A percentile compares a stretch with the other conserved stretches of the same genome.
Evolutionary conservation across 2,113 vertebrate species (phyloP).

Genomic region (Rhabdornis inornatus): DNA sequence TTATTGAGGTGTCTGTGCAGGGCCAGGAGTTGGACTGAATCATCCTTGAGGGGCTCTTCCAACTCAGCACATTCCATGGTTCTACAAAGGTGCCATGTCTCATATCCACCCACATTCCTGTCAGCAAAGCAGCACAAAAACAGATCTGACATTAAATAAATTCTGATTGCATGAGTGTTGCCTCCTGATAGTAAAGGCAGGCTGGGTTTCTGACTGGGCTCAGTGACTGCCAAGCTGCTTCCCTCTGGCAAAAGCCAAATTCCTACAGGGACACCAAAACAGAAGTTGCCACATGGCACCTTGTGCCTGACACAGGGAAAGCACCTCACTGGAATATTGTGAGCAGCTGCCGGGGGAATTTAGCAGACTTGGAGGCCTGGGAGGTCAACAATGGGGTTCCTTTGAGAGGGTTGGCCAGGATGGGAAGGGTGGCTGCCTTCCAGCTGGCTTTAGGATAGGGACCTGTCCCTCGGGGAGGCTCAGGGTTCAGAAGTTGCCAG

Average conservation of each 20-base stretch:
- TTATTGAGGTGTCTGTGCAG: not conserved
- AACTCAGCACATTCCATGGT: not conserved
- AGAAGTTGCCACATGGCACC: not conserved
- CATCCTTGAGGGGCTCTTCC: not conserved
- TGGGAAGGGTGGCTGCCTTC: not conserved
- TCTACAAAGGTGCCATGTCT: not conserved
- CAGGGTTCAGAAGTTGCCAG: not conserved
- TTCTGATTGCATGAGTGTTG: fast-evolving
- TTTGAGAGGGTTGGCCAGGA: not conserved
- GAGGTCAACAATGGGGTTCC: not conserved
- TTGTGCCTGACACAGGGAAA: not conserved
- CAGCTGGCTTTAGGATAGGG: not conserved
- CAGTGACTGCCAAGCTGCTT: not conserved
- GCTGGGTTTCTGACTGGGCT: not conserved
- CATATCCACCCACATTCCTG: fast-evolving
- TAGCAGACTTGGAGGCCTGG: not conserved
- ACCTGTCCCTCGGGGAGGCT: not conserved
- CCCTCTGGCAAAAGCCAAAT: not conserved
- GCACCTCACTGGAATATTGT: not conserved
- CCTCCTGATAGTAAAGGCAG: not conserved
- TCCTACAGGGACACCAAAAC: not conserved
- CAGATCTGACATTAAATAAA: not conserved
- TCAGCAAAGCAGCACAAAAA: not conserved
- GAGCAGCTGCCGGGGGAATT: not conserved
- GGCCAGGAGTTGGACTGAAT: not conserved